Evolutionary conservation across 1,140 invertebrate genomes (phyloP).

Genomic region (Trypoxylus dichotomus): DNA sequence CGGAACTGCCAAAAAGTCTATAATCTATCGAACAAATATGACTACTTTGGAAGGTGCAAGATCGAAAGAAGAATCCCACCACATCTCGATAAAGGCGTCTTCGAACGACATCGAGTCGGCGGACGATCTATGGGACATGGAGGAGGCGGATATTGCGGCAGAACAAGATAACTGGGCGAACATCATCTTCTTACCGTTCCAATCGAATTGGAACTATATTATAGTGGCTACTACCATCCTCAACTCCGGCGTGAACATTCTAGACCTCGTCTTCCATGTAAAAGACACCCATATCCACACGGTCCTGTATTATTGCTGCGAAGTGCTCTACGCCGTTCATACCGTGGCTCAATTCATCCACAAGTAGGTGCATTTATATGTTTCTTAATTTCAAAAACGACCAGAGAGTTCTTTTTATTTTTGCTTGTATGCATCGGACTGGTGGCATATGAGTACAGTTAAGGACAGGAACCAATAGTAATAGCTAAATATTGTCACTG

Average conservation of each 20-base stretch:
- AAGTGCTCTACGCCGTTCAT: not conserved
- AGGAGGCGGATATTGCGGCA: not conserved
- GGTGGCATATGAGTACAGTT: no score
- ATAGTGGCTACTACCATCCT: constrained; percentile 4
- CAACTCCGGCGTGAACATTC: not conserved
- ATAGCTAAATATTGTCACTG: no score
- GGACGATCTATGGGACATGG: not conserved
- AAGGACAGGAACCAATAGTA: no score
- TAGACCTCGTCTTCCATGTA: not conserved
- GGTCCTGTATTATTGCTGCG: not conserved
- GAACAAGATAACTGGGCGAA: not conserved
- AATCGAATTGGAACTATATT: not conserved
- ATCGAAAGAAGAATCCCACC: not conserved
- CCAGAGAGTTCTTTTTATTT: no score
- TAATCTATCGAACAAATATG: no score
- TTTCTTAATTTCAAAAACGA: no score
- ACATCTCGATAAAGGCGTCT: not conserved
- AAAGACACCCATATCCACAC: not conserved
- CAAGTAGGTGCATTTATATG: not conserved
- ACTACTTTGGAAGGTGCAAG: not conserved
- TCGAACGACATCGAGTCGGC: not conserved
- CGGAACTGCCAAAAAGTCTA: no score
- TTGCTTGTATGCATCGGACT: no score
- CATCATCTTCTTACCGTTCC: constrained; percentile 20
- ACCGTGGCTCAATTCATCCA: not conserved